Evolutionary conservation across 2,888 invertebrate species (phyloP).

Genomic region (Onthophagus sagittarius): DNA sequence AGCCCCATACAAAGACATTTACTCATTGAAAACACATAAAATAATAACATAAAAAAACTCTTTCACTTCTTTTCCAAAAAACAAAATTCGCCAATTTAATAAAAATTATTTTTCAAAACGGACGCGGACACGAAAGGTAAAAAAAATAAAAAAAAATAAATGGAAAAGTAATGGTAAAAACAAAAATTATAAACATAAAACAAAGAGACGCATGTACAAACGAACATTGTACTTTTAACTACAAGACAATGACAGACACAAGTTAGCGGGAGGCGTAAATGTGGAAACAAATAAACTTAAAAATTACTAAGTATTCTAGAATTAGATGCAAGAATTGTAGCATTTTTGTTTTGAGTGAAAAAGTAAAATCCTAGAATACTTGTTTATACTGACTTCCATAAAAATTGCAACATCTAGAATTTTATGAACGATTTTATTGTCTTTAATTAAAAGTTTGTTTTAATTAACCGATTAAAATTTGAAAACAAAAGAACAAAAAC

Average conservation of each 20-base stretch:
- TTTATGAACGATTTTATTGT: too few species aligned
- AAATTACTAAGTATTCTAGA: slow-evolving; percentile 25
- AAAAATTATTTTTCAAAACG: not conserved
- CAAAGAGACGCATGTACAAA: slow-evolving; percentile 40
- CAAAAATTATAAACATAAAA: slow-evolving; percentile 5
- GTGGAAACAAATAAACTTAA: slow-evolving; percentile 34
- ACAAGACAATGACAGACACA: slow-evolving; percentile 53
- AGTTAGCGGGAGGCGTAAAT: slow-evolving; percentile 44
- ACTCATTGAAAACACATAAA: slow-evolving; percentile 1
- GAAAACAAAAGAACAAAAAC: too few species aligned
- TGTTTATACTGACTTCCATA: too few species aligned
- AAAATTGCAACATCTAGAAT: too few species aligned
- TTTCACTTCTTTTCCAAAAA: not conserved
- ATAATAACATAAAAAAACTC: slow-evolving; percentile 17
- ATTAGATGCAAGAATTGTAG: not conserved
- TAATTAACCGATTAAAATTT: too few species aligned
- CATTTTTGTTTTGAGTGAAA: not conserved
- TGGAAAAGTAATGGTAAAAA: not conserved
- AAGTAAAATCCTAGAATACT: too few species aligned
- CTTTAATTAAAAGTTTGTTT: too few species aligned
- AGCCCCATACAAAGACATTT: not conserved
- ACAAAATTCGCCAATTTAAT: not conserved
- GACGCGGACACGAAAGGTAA: not conserved
- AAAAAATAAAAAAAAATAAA: not conserved
- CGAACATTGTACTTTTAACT: slow-evolving; percentile 45